Evolutionary conservation across 2,113 vertebrate genomes (phyloP).

Genomic region (Lamprologus callipterus): DNA sequence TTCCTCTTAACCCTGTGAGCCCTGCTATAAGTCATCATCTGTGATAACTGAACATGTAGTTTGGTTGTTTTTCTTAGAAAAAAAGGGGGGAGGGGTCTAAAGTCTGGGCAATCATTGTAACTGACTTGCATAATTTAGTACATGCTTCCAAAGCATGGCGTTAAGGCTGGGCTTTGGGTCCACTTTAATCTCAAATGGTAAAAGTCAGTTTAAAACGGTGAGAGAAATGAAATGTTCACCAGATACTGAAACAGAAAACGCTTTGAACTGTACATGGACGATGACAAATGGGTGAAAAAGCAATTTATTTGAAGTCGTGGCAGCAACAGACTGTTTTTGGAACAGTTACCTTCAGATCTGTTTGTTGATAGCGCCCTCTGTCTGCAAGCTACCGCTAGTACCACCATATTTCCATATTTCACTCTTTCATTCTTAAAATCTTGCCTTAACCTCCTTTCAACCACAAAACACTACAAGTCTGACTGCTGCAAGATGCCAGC

Average conservation of each 20-base stretch:
- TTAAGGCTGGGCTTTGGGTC: not conserved
- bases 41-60: not conserved
- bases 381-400: not conserved
- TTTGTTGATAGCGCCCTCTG: slow-evolving; percentile 63
- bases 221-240: not conserved
- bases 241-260: rapidly evolving
- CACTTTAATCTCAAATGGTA: rapidly evolving
- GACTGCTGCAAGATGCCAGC: not conserved
- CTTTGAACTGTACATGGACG: not conserved
- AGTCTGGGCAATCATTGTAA: not conserved
- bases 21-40: not conserved
- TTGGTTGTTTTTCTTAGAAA: not conserved
- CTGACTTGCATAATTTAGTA: not conserved
- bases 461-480: not conserved
- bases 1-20: not conserved
- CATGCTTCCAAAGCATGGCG: not conserved
- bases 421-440: not conserved
- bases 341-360: not conserved
- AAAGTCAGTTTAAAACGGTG: not conserved
- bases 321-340: not conserved
- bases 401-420: not conserved
- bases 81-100: rapidly evolving
- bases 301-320: not conserved
- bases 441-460: not conserved
- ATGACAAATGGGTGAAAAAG: rapidly evolving